Evolutionary conservation across 2,113 vertebrate species (phyloP).

Genomic region (Heterotis niloticus): DNA sequence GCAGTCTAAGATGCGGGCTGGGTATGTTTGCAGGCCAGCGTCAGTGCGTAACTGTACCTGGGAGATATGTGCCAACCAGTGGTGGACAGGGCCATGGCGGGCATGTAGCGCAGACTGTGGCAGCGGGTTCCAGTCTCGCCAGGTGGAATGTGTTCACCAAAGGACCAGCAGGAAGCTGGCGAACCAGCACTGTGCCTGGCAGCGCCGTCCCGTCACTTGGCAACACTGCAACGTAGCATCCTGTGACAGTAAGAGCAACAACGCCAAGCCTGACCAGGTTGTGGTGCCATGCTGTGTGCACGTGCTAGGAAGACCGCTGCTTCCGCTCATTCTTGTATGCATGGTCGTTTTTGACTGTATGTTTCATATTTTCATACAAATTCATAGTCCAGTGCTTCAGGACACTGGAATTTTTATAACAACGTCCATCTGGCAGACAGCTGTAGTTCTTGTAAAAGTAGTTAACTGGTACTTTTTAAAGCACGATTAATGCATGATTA

Average conservation of each 20-base stretch:
- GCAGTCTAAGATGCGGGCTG: neutral
- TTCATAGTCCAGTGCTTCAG: too few species aligned
- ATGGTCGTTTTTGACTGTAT: neutral
- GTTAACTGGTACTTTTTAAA: too few species aligned
- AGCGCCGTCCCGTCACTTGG: conserved; percentile 71
- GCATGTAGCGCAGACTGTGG: conserved; percentile 76
- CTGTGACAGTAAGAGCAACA: conserved; percentile 66
- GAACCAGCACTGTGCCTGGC: conserved; percentile 66
- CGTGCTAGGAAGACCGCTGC: too few species aligned
- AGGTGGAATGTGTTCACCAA: conserved; percentile 71
- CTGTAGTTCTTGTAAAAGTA: too few species aligned
- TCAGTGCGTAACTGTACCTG: conserved; percentile 67
- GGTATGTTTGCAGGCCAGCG: conserved; percentile 53
- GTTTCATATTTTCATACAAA: too few species aligned
- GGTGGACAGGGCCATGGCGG: conserved; percentile 73
- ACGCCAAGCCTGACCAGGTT: neutral
- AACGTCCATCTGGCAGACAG: too few species aligned
- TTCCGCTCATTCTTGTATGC: neutral
- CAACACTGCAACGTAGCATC: conserved; percentile 69
- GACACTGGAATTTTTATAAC: too few species aligned
- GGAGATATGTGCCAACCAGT: conserved; percentile 68
- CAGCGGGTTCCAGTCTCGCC: conserved; percentile 78
- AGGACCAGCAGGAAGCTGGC: conserved; percentile 62
- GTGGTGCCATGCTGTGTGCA: too few species aligned
- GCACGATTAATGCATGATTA: too few species aligned